Conservation (phyloP, 92 coral and sea anemone species). For the Pocillopora meandrina region DNA sequence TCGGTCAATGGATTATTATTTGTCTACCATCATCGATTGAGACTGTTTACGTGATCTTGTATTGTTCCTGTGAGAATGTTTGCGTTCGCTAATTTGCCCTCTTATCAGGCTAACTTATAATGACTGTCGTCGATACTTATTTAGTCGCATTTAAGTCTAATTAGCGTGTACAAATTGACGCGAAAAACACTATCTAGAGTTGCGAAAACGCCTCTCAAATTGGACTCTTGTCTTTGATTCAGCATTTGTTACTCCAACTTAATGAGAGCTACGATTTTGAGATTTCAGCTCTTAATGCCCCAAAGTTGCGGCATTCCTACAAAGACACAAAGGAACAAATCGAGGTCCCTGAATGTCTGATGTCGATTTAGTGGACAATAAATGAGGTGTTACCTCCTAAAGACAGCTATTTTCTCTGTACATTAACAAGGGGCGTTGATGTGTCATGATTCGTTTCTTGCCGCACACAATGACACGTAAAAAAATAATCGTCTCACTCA, state of each 20-base stretch:
- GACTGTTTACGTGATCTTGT: conserved; percentile 24
- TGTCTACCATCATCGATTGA: background rate
- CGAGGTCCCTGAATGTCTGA: conserved; percentile 72
- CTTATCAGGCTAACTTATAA: conserved; percentile 34
- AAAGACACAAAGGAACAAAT: conserved; percentile 49
- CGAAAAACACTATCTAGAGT: background rate
- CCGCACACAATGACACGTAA: conserved; percentile 19
- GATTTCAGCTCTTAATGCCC: background rate
- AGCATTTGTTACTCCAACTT: background rate
- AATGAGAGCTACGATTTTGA: background rate
- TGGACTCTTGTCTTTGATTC: background rate
- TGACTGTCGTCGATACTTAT: conserved; percentile 48
- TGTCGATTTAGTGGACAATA: conserved; percentile 39
- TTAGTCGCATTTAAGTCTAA: conserved; percentile 43
- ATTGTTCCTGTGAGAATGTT: conserved; percentile 29
- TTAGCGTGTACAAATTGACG: conserved; percentile 26
- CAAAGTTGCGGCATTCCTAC: conserved; percentile 46
- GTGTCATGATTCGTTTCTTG: background rate
- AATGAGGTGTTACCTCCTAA: conserved; percentile 49
- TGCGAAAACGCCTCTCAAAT: background rate
- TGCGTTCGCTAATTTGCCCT: conserved; percentile 38
- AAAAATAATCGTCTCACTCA: background rate
- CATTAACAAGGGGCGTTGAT: conserved; percentile 16
- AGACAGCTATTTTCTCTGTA: conserved; percentile 25
- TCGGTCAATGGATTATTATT: background rate